These are phyloP conservation scores for Litoditis marina DNA, from an alignment of 2,888 invertebrate genomes.

Conservation along the genomic window DNA sequence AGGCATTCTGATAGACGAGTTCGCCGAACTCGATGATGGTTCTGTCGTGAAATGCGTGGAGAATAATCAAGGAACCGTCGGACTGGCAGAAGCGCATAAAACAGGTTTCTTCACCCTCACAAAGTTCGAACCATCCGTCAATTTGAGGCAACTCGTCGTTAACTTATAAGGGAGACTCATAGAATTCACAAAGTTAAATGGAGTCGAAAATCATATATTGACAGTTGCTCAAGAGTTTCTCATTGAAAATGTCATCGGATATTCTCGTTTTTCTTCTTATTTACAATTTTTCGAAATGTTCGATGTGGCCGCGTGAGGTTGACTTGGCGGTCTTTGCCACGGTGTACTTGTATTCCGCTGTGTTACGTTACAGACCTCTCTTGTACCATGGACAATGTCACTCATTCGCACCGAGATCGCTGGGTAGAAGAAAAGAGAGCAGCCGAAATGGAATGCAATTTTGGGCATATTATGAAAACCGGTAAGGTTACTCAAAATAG, in stretches of 20 bases:
- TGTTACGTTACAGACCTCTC: constrained; percentile 22
- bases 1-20: constrained; percentile 35
- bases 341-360: no score
- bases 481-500: constrained; percentile 15
- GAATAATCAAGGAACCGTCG: constrained; percentile 22
- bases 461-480: constrained; percentile 31
- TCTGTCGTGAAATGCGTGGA: constrained; percentile 38
- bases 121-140: no score
- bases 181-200: no score
- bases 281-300: no score
- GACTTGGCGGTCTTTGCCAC: no score
- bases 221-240: no score
- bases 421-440: constrained; percentile 28
- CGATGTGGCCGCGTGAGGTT: no score
- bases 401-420: constrained; percentile 23
- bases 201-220: no score
- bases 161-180: no score
- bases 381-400: constrained; percentile 29
- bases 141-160: no score
- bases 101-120: constrained; percentile 28
- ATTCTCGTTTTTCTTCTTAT: no score
- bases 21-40: constrained; percentile 27
- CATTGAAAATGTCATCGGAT: no score
- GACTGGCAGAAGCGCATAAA: constrained; percentile 18
- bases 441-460: constrained; percentile 29